Evolutionary conservation across 64 coral and sea anemone species (phyloP), one percentile per base, ranked within the genome.

Genomic region (Hydrozoanthus tunicans): DNA sequence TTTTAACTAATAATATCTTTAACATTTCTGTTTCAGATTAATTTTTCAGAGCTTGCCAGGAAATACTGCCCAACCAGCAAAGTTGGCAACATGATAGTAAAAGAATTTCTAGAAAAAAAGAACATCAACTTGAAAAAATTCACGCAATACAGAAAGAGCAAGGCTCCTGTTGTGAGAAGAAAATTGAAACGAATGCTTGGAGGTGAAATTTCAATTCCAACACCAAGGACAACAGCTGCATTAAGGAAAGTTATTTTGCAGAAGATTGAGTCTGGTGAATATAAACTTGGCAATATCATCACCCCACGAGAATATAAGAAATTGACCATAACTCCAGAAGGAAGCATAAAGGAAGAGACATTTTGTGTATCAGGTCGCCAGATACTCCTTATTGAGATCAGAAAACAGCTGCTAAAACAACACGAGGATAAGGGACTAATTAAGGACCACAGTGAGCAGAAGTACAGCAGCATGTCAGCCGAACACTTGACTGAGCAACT

Each of bases 161-260:
- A 80, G 15, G 14, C 55, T 10, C 89, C 77, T 57, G 53, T 90
- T n/a, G 26, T 77, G 61, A 90, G 88, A 7, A 74, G 88, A n/a
- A 74, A 62, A 20, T 23, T 90, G 1, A 78, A 90, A 15, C 59
- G 66, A 77, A 81, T 61, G 61, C 56, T 91, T 91, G 89, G 89
- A 15, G 89, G 89, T 15, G 77, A 80, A 12, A 75, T 90, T 7
- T 78, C 88, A 65, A 90, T 65, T 79, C 88, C 88, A 78, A 78
- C 64, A 3, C 88, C 88, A 55, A 25, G 73, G 26, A 77, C 88
- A 3, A 90, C 54, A 63, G 64, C 17, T 62, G 58, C 88, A 32
- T 24, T 90, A 43, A 76, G 74, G 62, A 78, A 90, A 79, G 79
- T 53, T 63, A 53, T 90, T 15, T 6, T 61, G 59, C 13, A 10